Evolutionary conservation across 2,888 invertebrate species (phyloP), one percentile per base, ranked within the genome.

Genomic region (Ectemnius continuus): DNA sequence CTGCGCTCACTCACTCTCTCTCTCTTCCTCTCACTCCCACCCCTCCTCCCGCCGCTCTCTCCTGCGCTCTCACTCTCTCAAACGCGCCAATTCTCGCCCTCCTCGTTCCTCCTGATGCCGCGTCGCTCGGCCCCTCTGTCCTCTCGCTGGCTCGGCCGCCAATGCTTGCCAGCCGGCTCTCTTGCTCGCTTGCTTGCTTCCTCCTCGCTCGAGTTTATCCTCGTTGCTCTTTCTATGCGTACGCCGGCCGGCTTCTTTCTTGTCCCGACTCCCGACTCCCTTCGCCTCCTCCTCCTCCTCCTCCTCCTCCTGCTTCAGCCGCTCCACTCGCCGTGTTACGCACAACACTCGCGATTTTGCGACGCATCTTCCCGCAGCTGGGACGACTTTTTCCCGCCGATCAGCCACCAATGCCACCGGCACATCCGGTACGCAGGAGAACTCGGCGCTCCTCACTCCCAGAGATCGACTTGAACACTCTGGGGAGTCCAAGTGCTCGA

Each of bases 181-280:
- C 36, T 48, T 56, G 48, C 46, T 67, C 59, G 16, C 60, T 36
- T 60, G 65, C 68, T 76, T 64, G 75, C 74, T 66, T 74, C 36
- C 64, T 61, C 63, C 28, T 23, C 61, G 61, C 47, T 61, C 23
- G 20, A 47, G 59, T 47, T 67, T 61, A n/a, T 46, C 63, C 57
- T 61, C 63, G 60, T 75, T 62, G 65, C 60, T 59, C 66, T 23
- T 61, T 47, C 28, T 18, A 52, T 52, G 52, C 52, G 52, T 52
- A 52, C 16, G 16, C 52, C 52, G 52, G 52, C 52, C 52, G n/a
- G 52, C 52, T 52, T 52, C 52, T 11, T 14, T 52, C 52, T 52
- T 52, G 14, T 52, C 52, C 16, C n/a, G 5, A 16, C 16, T 14
- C 52, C 13, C 16, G 52, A 4, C n/a, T 52, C 52, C 52, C 16